Percentiles rank a stretch among this genome's conserved stretches.
Evolutionary conservation across 1,140 invertebrate genomes (phyloP).

Genomic region (Zaprionus capensis): DNA sequence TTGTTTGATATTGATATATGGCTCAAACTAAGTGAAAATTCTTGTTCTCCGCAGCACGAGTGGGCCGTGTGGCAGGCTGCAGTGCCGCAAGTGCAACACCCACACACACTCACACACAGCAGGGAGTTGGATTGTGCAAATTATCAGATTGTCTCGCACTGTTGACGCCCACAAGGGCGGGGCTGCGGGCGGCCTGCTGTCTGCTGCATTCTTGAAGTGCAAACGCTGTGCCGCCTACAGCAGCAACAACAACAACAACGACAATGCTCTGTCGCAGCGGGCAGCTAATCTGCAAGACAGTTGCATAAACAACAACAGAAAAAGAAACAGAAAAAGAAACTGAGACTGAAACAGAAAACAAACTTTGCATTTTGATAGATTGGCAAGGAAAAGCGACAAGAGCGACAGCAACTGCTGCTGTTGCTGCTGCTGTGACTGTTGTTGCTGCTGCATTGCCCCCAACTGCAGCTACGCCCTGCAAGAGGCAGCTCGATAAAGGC

Average conservation of each 20-base stretch:
- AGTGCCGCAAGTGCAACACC: constrained; percentile 55
- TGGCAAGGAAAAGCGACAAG: constrained; percentile 39
- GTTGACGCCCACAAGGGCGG: constrained; percentile 17
- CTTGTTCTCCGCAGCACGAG: not conserved
- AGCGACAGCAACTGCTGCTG: constrained; percentile 24
- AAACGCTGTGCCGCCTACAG: constrained; percentile 18
- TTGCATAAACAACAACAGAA: constrained; percentile 61
- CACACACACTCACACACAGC: constrained; percentile 23
- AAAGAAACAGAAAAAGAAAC: constrained; percentile 1
- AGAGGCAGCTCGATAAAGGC: constrained; percentile 36
- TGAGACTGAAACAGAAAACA: constrained; percentile 19
- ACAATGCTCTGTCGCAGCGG: not conserved
- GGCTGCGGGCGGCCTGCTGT: constrained; percentile 35
- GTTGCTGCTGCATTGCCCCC: not conserved
- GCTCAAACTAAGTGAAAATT: constrained; percentile 9
- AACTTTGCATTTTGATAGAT: constrained; percentile 60
- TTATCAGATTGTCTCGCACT: constrained; percentile 40
- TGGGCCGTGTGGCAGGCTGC: constrained; percentile 6
- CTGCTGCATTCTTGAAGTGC: constrained; percentile 61
- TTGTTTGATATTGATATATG: constrained; percentile 71
- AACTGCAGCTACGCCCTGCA: not conserved
- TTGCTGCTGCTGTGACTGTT: not conserved
- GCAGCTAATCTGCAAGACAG: constrained; percentile 64
- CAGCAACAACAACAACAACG: constrained; percentile 8
- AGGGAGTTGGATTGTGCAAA: constrained; percentile 52